phyloP scores from a whole-genome alignment of 2,113 vertebrate species.

The Menura novaehollandiae region DNA sequence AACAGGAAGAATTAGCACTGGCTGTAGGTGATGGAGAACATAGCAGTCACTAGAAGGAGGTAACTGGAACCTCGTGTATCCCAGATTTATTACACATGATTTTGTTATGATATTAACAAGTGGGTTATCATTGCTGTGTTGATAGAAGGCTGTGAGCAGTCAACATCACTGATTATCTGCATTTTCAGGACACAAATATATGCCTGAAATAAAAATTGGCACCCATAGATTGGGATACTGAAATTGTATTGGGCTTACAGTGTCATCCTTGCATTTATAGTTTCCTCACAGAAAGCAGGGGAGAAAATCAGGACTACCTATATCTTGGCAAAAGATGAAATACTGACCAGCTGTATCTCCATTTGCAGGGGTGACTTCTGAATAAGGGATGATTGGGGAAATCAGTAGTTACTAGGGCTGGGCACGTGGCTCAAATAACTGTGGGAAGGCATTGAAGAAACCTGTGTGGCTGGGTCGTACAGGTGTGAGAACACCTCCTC shows the following conservation, averaged over 20 bases:
- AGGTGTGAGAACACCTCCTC: background rate
- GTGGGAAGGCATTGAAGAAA: background rate
- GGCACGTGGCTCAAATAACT: background rate
- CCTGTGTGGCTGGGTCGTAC: background rate
- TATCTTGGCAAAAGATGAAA: background rate
- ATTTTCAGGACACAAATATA: background rate
- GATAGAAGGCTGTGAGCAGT: background rate
- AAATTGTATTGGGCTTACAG: background rate
- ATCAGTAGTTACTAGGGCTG: background rate
- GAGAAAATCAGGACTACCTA: background rate
- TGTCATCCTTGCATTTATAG: background rate
- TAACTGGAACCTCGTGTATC: background rate
- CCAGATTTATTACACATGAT: background rate
- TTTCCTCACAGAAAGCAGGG: background rate
- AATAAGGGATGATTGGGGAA: background rate
- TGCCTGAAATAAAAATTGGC: background rate
- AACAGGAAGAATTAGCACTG: background rate
- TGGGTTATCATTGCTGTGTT: background rate
- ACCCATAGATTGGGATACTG: accelerated
- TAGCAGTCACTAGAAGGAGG: background rate
- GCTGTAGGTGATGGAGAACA: background rate
- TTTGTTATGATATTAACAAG: background rate
- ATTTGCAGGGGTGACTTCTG: background rate
- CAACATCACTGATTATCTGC: background rate
- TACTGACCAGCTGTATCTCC: background rate